Evolutionary conservation across 2,113 vertebrate species (phyloP).

Genomic region (Thymallus thymallus): DNA sequence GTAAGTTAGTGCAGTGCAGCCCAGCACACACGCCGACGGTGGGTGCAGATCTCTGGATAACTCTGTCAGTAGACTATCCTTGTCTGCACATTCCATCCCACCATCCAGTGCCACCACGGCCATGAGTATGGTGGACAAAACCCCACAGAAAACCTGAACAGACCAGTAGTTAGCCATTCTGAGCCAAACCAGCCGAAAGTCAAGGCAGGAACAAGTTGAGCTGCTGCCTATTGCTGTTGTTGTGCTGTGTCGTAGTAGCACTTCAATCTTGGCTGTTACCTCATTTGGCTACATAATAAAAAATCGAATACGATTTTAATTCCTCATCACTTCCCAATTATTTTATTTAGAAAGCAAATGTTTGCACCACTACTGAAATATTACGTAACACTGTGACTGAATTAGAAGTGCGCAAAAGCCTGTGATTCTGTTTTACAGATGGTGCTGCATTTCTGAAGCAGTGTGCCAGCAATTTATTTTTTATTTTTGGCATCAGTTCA

Average conservation of each 20-base stretch:
- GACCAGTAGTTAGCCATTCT: slow-evolving; percentile 52
- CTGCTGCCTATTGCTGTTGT: not conserved
- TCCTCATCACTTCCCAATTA: not conserved
- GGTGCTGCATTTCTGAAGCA: slow-evolving; percentile 3
- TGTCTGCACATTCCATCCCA: slow-evolving; percentile 48
- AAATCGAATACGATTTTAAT: not conserved
- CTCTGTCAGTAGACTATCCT: slow-evolving; percentile 34
- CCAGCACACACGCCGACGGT: slow-evolving; percentile 62
- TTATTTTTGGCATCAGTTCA: slow-evolving; percentile 23
- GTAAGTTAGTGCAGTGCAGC: slow-evolving; percentile 65
- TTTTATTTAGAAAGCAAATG: slow-evolving; percentile 3
- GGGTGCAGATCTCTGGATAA: slow-evolving; percentile 6
- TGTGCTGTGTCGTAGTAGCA: not conserved
- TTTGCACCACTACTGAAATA: slow-evolving; percentile 1
- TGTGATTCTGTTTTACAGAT: not conserved
- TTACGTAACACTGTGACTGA: not conserved
- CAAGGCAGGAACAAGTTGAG: not conserved
- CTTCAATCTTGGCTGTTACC: not conserved
- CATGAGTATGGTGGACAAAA: slow-evolving; percentile 46
- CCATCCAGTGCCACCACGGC: slow-evolving; percentile 19
- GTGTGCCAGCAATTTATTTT: slow-evolving; percentile 54
- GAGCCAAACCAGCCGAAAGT: slow-evolving; percentile 4
- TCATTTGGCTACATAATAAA: not conserved
- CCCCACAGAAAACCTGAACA: slow-evolving; percentile 42
- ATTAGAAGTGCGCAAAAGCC: slow-evolving; percentile 13